Base-by-base conservation (phyloP, 2,113 vertebrate species). In the Nyctereutes procyonoides region DNA sequence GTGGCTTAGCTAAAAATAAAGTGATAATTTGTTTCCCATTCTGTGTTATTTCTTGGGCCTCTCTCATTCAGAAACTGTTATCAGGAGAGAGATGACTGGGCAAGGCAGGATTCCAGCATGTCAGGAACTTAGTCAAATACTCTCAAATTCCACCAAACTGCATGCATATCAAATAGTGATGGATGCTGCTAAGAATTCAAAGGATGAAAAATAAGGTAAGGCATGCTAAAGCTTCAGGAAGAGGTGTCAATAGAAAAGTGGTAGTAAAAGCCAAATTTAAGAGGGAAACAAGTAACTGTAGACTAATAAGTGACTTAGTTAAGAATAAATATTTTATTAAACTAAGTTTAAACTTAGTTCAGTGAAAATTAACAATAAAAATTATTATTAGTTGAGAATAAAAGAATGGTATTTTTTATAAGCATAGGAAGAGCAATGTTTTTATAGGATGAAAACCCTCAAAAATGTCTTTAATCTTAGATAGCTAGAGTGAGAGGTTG, bases 1-100 rank as follows among this genome's bases (percentile, higher is more conserved):
- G 8, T 53, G 2, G 12, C 38, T 93, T 81, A 86, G 48, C 35
- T 89, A n/a, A 90, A 51, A 83, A 38, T 65, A 74, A 80, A 56
- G 35, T 53, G 20, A 92, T 69, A 58, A 96, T 84, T 55, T 60
- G n/a, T 73, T 90, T 95, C 38, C 12, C 51, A 90, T 60, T 87
- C 69, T 26, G 4, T 63, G 22, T 73, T 86, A 71, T 24, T 80
- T 19, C 7, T 35, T 60, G 12, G 35, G 35, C 10, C 62, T 30
- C 20, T 15, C 12, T 74, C 5, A 0, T 60, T 92, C 76, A 69
- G 74, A 93, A 95, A 94, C 53, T 13, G 32, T 79, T 65, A 69
- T 77, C 38, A 83, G 28, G 38, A 38, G 8, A 89, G 20, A 85
- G 4, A 22, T 13, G 17, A 92, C 20, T 63, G 55, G 55, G 32